Base-by-base conservation (phyloP, 2,113 vertebrate genomes). In the Pardalotus punctatus region DNA sequence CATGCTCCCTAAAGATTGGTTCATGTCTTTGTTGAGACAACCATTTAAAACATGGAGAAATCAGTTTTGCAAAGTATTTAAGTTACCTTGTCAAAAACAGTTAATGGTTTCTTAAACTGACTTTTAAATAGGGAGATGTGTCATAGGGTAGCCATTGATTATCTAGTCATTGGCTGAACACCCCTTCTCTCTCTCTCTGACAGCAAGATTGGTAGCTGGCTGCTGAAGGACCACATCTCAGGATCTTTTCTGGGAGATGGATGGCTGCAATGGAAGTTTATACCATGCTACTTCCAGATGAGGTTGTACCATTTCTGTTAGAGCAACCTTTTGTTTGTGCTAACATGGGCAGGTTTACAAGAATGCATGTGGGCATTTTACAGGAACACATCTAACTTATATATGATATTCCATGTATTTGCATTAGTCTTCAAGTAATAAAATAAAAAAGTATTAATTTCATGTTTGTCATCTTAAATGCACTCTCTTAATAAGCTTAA, bases 401-500 rank as follows among this genome's bases (percentile, higher is more conserved):
- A 43, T 28, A 31, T 43, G 57, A 22, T 76, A 79, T 31, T 81
- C 12, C 29, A 23, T 65, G 58, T 54, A 56, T 85, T 72, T 85
- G 54, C 38, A 60, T 73, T 86, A 81, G 36, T n/a, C 42, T 88
- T 93, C 64, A 86, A 94, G 50, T 23, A 90, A 56, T 43, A 92
- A 97, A 95, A 90, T 90, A 79, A 82, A 81, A 45, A 69, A 45
- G 6, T 40, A 80, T 81, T 90, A 74, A 92, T 96, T 96, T 96
- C 47, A 93, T 93, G 85, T 97, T 96, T 97, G 90, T 92, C 92
- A 92, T 95, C 82, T 96, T 96, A 96, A 96, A 90, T 81, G 65
- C 22, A n/a, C n/a, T 78, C 71, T 86, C 76, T 58, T 94, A 96
- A 97, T 96, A 86, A 88, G 79, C 79, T 92, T 96, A 97, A 96